Conservation (phyloP, 2,888 invertebrate species). For the Sisyra terminalis region DNA sequence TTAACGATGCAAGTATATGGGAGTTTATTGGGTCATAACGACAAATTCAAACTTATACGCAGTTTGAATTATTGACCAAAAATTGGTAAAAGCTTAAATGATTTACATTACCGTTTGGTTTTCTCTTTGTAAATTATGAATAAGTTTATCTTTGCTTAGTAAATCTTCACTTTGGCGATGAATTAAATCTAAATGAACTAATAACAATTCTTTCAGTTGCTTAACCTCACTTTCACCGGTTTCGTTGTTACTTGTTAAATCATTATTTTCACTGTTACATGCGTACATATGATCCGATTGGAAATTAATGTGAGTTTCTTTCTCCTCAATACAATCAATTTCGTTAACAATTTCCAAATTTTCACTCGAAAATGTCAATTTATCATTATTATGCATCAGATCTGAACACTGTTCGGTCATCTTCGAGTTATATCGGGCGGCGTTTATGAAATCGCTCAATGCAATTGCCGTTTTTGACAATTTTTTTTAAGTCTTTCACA, state of each 20-base stretch:
- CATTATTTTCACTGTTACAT: constrained; percentile 32
- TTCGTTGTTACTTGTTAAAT: constrained; percentile 13
- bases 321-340: constrained; percentile 21
- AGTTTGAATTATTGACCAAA: not conserved
- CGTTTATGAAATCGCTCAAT: constrained; percentile 7
- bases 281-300: constrained; percentile 61
- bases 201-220: constrained; percentile 58
- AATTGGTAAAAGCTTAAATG: not conserved
- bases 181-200: constrained; percentile 72
- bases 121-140: constrained; percentile 55
- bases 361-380: constrained; percentile 12
- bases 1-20: no score
- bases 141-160: constrained; percentile 59
- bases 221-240: constrained; percentile 41
- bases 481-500: not conserved
- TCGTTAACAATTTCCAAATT: constrained; percentile 11
- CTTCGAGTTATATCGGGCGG: constrained; percentile 24
- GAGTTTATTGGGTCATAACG: no score
- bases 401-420: constrained; percentile 28
- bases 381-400: constrained; percentile 21
- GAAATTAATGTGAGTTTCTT: constrained; percentile 39
- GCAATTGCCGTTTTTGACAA: constrained; percentile 5
- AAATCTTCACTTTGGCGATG: constrained; percentile 81
- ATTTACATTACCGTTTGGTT: constrained; percentile 51
- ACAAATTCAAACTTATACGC: not conserved